Evolutionary conservation across 2,113 vertebrate species (phyloP), one percentile per base, ranked within the genome.

Genomic region (Thermophis baileyi): DNA sequence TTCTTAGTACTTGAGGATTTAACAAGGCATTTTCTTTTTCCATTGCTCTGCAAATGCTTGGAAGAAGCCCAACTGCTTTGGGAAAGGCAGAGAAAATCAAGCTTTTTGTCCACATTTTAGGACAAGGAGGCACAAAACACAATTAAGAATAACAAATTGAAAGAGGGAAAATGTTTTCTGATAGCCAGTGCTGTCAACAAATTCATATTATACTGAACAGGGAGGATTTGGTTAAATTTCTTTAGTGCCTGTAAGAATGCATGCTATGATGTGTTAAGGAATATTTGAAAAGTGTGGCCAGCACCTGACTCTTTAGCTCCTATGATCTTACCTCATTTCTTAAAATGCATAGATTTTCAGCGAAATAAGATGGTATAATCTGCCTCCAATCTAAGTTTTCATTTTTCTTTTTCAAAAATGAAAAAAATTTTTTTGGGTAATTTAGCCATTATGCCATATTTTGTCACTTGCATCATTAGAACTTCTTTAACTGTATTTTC

Each of bases 1-100:
- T 96, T 96, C 96, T 97, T 96, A 97, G 94, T 91, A 94, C 90
- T 97, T 97, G 94, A 96, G 93, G 95, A 95, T 97, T 97, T 97
- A 97, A 97, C 95, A 97, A 95, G 93, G 57, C 89, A 92, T 94
- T 96, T 85, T 90, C 55, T 97, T 92, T 94, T 95, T 95, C 44
- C 95, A 95, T 96, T 97, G 95, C 94, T 92, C 60, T 94, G 93
- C 96, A 95, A 91, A 95, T 96, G 93, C 95, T 96, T 96, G 95
- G 93, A 95, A 93, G 91, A 90, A 92, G 88, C 95, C 95, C 89
- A 93, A 94, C 91, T 94, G 93, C 93, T 95, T 95, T 49, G 93
- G 95, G 88, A 94, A 96, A 89, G 95, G 92, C 0, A 24, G 90
- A 53, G 90, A 95, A 95, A 94, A 91, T 92, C 94, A 95, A 96